phyloP scores from a whole-genome alignment of 2,113 vertebrate species.

The Corydoras sp. region DNA sequence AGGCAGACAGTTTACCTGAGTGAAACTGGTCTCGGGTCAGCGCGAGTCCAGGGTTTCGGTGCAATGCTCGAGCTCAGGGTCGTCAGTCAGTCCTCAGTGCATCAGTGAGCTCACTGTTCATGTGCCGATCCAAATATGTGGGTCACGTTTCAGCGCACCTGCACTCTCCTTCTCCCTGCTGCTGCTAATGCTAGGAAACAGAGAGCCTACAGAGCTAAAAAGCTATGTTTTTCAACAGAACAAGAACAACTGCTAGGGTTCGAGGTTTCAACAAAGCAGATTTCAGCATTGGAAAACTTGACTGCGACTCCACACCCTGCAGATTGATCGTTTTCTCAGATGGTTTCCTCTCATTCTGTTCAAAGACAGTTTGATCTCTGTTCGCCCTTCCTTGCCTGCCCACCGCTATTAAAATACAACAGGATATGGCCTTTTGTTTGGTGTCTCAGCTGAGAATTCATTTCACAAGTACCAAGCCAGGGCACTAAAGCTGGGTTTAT shows the following conservation, averaged over 20 bases:
- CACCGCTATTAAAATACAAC: not conserved
- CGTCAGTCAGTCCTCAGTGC: conserved; percentile 1
- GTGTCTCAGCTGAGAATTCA: not conserved
- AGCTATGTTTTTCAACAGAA: no score
- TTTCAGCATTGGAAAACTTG: not conserved
- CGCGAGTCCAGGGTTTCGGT: not conserved
- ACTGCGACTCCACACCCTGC: conserved; percentile 20
- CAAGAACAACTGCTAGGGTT: no score
- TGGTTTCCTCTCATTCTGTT: conserved; percentile 21
- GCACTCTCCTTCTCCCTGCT: not conserved
- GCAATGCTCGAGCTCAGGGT: not conserved
- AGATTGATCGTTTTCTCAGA: conserved; percentile 20
- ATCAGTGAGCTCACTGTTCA: not conserved
- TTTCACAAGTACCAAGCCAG: not conserved
- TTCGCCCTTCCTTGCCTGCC: not conserved
- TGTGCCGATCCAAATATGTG: not conserved
- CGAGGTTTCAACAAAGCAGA: no score
- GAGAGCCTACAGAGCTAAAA: no score
- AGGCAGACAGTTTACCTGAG: not conserved
- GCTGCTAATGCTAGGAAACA: not conserved
- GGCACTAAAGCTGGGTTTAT: no score
- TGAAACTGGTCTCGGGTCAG: not conserved
- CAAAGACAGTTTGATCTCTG: not conserved
- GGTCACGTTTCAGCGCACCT: conserved; percentile 20
- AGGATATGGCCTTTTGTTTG: not conserved